Percentiles rank a stretch among this genome's conserved stretches.
Evolutionary conservation across 2,888 invertebrate species (phyloP).

Genomic region (Sericinus montela): DNA sequence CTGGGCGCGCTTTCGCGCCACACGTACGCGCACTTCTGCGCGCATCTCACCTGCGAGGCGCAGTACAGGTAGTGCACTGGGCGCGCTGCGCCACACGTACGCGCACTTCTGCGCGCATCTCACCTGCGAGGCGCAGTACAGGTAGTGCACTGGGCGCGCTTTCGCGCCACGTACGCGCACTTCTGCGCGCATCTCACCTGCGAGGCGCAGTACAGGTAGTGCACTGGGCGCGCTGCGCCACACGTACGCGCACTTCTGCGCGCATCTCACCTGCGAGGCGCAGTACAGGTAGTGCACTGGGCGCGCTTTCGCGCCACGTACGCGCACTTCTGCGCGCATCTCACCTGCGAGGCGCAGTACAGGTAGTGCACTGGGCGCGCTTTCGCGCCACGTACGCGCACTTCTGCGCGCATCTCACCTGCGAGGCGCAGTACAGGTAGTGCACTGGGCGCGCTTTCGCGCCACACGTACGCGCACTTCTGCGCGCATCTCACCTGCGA

Average conservation of each 20-base stretch:
- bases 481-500: slow-evolving; percentile 97
- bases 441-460: slow-evolving; percentile 93
- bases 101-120: no score
- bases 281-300: slow-evolving; percentile 97
- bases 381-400: slow-evolving; percentile 91
- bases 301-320: slow-evolving; percentile 91
- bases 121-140: no score
- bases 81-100: no score
- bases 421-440: slow-evolving; percentile 95
- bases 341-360: slow-evolving; percentile 94
- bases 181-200: no score
- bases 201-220: slow-evolving; percentile 96
- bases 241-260: slow-evolving; percentile 94
- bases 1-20: no score
- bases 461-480: slow-evolving; percentile 93
- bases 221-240: slow-evolving; percentile 92
- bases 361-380: slow-evolving; percentile 96
- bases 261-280: slow-evolving; percentile 96
- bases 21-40: no score
- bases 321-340: slow-evolving; percentile 95
- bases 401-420: slow-evolving; percentile 97
- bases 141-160: no score
- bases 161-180: no score
- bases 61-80: no score
- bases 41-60: no score